These are phyloP conservation scores for Pteropus rufus DNA, from an alignment of 2,797 vertebrate genomes.

Conservation along the genomic window DNA sequence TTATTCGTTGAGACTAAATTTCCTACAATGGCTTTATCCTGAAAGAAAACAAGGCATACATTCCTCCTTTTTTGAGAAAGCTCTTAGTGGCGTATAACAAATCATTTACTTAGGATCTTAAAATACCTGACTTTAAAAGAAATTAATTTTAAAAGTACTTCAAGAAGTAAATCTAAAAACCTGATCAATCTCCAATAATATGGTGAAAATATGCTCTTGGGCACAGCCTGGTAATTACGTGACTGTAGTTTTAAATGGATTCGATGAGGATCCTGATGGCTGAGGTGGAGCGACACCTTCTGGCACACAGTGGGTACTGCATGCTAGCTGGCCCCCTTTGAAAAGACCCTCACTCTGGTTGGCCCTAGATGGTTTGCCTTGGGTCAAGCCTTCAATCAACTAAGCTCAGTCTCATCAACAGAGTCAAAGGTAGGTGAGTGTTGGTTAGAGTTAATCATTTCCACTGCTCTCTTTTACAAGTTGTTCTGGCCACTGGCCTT, in stretches of 20 bases:
- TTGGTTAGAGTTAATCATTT: background rate
- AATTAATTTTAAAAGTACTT: background rate
- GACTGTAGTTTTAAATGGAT: background rate
- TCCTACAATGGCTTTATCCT: background rate
- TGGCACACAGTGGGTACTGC: background rate
- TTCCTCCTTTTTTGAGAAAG: background rate
- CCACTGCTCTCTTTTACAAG: background rate
- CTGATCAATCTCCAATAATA: background rate
- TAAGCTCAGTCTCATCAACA: background rate
- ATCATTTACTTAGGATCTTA: background rate
- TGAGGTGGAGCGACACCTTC: slow-evolving; percentile 15
- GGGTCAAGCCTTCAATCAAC: background rate
- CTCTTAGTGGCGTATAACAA: background rate
- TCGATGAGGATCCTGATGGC: background rate
- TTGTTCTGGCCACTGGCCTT: background rate
- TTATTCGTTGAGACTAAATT: background rate
- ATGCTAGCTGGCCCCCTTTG: background rate
- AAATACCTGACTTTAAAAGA: background rate
- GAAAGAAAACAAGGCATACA: background rate
- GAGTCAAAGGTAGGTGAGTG: background rate
- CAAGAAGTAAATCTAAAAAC: background rate
- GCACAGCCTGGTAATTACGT: background rate
- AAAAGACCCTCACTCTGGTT: background rate
- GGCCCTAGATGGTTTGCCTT: background rate
- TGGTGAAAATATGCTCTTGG: background rate